A percentile compares a stretch with the other conserved stretches of the same genome.
Evolutionary conservation across 2,113 vertebrate genomes (phyloP).

Genomic region (Xenopus borealis): DNA sequence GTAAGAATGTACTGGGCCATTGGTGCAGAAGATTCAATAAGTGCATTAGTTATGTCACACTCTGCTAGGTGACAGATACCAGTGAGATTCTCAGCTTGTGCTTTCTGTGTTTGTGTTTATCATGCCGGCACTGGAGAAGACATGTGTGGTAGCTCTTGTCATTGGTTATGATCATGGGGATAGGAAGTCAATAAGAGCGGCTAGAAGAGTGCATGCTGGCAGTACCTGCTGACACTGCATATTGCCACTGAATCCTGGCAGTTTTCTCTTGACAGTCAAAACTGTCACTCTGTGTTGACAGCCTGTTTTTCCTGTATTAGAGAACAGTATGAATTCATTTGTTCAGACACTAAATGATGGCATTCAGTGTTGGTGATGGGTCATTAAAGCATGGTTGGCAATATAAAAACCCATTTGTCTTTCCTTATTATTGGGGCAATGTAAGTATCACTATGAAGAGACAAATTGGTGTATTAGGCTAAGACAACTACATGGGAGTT

Average conservation of each 20-base stretch:
- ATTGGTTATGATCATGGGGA: slow-evolving; percentile 29
- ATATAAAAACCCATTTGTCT: slow-evolving; percentile 2
- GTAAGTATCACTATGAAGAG: no score
- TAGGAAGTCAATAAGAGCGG: slow-evolving; percentile 40
- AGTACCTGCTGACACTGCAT: slow-evolving; percentile 37
- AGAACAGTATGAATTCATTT: slow-evolving; percentile 18
- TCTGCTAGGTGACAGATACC: slow-evolving; percentile 42
- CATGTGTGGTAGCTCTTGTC: slow-evolving; percentile 37
- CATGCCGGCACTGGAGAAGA: slow-evolving; percentile 28
- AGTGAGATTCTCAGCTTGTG: slow-evolving; percentile 33
- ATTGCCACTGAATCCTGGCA: slow-evolving; percentile 38
- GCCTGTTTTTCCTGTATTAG: slow-evolving; percentile 16
- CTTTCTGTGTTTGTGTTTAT: slow-evolving; percentile 38
- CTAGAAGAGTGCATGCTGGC: slow-evolving; percentile 38
- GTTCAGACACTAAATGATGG: slow-evolving; percentile 17
- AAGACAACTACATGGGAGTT: no score
- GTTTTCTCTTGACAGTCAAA: slow-evolving; percentile 28
- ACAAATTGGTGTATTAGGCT: no score
- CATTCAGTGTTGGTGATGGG: slow-evolving; percentile 6
- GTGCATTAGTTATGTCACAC: slow-evolving; percentile 45
- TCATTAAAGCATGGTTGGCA: not conserved
- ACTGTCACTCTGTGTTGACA: slow-evolving; percentile 31
- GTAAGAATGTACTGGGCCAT: slow-evolving; percentile 41
- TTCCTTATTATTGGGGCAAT: not conserved
- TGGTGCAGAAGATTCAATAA: slow-evolving; percentile 43